Percentiles rank a stretch among this genome's conserved stretches.
Evolutionary conservation across 2,888 invertebrate genomes (phyloP).

Genomic region (Aspidiotus destructor): DNA sequence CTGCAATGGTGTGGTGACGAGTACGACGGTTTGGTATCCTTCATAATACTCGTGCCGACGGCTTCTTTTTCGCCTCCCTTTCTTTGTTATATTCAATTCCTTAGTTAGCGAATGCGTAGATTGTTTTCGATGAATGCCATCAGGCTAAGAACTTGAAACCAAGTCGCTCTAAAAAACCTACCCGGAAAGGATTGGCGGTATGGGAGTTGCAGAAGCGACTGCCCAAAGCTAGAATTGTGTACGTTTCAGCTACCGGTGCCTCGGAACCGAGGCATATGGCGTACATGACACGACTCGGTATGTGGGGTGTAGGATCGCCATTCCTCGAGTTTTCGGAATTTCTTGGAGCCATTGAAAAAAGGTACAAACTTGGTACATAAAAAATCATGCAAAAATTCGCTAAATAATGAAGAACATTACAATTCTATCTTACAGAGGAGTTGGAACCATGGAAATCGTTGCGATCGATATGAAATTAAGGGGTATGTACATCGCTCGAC

Average conservation of each 20-base stretch:
- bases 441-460: conserved; percentile 99
- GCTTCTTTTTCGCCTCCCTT: too few species aligned
- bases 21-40: conserved; percentile 78
- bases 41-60: not conserved
- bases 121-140: conserved; percentile 99
- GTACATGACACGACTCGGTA: conserved; percentile 97
- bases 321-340: conserved; percentile 92
- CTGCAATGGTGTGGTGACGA: conserved; percentile 97
- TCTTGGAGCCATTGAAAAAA: conserved; percentile 89
- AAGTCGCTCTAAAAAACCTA: conserved; percentile 89
- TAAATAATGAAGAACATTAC: too few species aligned
- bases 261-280: conserved; percentile 99
- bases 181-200: conserved; percentile 90
- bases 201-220: conserved; percentile 88
- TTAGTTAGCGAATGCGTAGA: conserved; percentile 46
- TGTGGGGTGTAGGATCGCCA: conserved; percentile 96
- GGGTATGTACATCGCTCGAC: conserved; percentile 97
- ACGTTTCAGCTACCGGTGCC: conserved; percentile 94
- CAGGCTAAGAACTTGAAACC: conserved; percentile 98
- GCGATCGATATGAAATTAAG: conserved; percentile 99
- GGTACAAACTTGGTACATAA: conserved; percentile 45
- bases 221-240: conserved; percentile 85
- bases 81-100: not conserved
- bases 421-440: conserved; percentile 54
- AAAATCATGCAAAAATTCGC: too few species aligned